These are phyloP conservation scores for Cyclina sinensis DNA, from an alignment of 1,140 invertebrate genomes.

Conservation along the genomic window DNA sequence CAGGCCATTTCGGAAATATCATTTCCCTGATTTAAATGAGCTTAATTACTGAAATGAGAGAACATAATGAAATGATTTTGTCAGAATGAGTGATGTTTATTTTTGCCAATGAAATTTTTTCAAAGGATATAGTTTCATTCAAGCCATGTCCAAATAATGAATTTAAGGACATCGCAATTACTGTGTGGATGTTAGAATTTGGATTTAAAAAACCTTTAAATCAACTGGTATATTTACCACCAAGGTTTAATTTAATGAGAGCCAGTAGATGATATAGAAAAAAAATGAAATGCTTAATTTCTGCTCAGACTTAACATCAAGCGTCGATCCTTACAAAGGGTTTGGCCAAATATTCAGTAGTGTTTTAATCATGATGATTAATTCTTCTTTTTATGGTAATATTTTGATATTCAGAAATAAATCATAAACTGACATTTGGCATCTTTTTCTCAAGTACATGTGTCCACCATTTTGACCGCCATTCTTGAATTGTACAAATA, in stretches of 20 bases:
- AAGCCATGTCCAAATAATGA: not conserved
- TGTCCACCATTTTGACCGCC: conserved; percentile 30
- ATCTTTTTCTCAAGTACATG: conserved; percentile 33
- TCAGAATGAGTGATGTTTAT: conserved; percentile 27
- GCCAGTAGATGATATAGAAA: too few species aligned
- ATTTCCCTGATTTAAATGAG: conserved; percentile 28
- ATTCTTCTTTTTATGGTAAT: not conserved
- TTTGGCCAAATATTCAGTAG: too few species aligned
- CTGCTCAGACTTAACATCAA: too few species aligned
- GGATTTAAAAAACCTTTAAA: not conserved
- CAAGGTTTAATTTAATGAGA: too few species aligned
- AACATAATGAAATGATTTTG: conserved; percentile 44
- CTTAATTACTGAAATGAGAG: conserved; percentile 35
- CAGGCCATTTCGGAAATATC: conserved; percentile 44
- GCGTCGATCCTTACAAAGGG: too few species aligned
- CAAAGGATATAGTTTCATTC: not conserved
- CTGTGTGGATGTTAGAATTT: not conserved
- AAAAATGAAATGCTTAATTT: too few species aligned
- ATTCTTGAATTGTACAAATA: not conserved
- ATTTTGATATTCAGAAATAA: conserved; percentile 30
- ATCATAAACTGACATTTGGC: conserved; percentile 33
- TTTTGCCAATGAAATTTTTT: conserved; percentile 17
- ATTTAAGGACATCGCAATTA: not conserved
- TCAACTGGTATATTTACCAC: too few species aligned
- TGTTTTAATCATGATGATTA: too few species aligned